phyloP scores from a whole-genome alignment of 2,888 invertebrate species.

The Microctonus brassicae region DNA sequence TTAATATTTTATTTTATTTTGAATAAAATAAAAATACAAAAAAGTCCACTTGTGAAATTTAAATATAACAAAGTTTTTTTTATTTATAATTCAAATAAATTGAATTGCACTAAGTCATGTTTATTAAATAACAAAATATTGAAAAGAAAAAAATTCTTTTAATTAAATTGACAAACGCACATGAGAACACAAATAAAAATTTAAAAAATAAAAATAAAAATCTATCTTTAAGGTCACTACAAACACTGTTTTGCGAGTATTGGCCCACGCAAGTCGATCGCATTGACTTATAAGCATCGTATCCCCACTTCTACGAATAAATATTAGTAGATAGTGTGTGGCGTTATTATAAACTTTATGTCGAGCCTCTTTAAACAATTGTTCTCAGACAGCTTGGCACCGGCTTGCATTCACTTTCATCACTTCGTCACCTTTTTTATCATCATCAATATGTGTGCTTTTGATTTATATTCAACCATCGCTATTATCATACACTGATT shows the following conservation, averaged over 20 bases:
- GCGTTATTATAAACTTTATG: conserved; percentile 49
- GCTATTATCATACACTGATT: neutral
- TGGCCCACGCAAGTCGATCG: conserved; percentile 58
- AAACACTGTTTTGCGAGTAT: conserved; percentile 67
- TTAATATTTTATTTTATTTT: conserved; percentile 43
- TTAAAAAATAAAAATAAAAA: neutral
- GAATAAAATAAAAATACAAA: neutral
- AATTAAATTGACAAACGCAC: neutral
- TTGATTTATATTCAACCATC: conserved; percentile 11
- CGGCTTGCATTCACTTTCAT: conserved; percentile 50
- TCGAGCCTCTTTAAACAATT: conserved; percentile 65
- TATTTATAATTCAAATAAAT: neutral
- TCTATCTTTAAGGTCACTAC: conserved; percentile 48
- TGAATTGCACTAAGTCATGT: conserved; percentile 18
- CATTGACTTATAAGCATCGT: conserved; percentile 66
- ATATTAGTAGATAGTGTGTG: conserved; percentile 46
- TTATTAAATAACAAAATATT: neutral
- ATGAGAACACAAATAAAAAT: neutral
- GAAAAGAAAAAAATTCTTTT: neutral
- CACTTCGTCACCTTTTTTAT: conserved; percentile 19
- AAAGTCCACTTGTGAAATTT: conserved; percentile 12
- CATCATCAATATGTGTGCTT: neutral
- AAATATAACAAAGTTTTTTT: neutral
- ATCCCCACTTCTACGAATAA: conserved; percentile 60
- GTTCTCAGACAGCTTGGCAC: conserved; percentile 67